Percentiles rank a stretch among this genome's conserved stretches.
phyloP scores from a whole-genome alignment of 2,113 vertebrate species.

The Paracanthobrama guichenoti region DNA sequence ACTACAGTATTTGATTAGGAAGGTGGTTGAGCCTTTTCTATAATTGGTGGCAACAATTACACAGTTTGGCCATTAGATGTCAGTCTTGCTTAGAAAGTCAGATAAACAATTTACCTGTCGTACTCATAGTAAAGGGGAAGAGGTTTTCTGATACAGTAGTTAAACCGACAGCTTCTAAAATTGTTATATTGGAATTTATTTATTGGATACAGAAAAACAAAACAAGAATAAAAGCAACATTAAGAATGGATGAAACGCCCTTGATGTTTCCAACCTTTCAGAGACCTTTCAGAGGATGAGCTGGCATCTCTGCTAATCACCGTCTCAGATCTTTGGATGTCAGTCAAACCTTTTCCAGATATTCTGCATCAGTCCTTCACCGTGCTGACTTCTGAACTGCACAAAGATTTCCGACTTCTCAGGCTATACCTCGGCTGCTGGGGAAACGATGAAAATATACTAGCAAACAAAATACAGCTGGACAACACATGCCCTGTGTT shows the following conservation, averaged over 20 bases:
- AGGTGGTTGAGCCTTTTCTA: neutral
- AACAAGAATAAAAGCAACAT: conserved; percentile 1
- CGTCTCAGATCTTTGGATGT: neutral
- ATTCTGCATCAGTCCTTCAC: conserved; percentile 13
- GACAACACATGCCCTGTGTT: neutral
- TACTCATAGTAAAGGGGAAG: neutral
- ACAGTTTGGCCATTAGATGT: conserved; percentile 53
- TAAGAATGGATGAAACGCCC: neutral
- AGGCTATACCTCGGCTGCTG: conserved; percentile 71
- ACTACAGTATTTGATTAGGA: neutral
- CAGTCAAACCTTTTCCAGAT: neutral
- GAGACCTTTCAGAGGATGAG: neutral
- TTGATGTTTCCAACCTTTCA: neutral
- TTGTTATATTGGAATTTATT: conserved; percentile 16
- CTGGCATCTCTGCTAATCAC: neutral
- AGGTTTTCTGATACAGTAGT: neutral
- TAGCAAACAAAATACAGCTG: conserved; percentile 12
- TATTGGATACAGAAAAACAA: conserved; percentile 11
- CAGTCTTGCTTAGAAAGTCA: conserved; percentile 43
- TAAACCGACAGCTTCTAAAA: neutral
- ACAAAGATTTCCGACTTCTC: conserved; percentile 65
- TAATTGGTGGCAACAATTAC: neutral
- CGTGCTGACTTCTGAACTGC: conserved; percentile 13
- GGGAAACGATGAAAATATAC: neutral
- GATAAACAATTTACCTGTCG: neutral